Conservation (phyloP, 92 coral and sea anemone species). For the Palythoa grandis region DNA sequence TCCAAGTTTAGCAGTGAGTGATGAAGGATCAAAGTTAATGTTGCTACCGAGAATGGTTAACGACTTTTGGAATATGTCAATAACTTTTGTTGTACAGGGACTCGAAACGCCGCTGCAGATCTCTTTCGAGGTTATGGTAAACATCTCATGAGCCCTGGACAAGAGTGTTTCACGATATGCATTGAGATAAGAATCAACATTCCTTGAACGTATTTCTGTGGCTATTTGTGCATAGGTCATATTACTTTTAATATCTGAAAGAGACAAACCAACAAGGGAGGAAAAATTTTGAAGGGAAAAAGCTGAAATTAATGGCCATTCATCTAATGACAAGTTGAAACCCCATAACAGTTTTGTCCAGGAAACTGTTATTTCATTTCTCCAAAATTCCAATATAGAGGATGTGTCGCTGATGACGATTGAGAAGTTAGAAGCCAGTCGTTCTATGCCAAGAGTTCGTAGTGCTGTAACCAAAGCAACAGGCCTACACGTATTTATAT, state of each 20-base stretch:
- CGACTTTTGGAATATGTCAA: conserved; percentile 64
- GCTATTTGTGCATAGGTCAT: conserved; percentile 45
- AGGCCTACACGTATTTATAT: conserved; percentile 57
- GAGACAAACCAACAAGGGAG: conserved; percentile 20
- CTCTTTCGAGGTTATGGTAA: conserved; percentile 58
- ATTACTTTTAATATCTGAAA: conserved; percentile 7
- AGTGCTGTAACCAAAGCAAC: conserved; percentile 62
- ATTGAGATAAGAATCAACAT: conserved; percentile 22
- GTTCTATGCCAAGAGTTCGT: conserved; percentile 36
- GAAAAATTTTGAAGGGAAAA: conserved; percentile 43
- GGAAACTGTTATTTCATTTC: conserved; percentile 51
- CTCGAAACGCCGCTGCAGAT: conserved; percentile 51
- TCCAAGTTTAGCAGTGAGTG: conserved; percentile 53
- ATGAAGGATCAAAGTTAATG: conserved; percentile 47
- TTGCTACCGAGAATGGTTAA: conserved; percentile 42
- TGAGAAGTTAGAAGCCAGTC: conserved; percentile 57
- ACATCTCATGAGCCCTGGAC: conserved; percentile 40
- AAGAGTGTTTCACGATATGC: conserved; percentile 42
- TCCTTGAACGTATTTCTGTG: conserved; percentile 17
- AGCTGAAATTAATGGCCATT: conserved; percentile 72
- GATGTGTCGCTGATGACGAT: conserved; percentile 41
- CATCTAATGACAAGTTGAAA: conserved; percentile 44
- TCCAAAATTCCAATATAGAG: conserved; percentile 53
- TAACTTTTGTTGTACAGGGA: conserved; percentile 23
- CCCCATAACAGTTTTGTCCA: conserved; percentile 77